A percentile compares a stretch with the other conserved stretches of the same genome.
Conservation (phyloP, 2,797 vertebrate species). For the Gymnothorax javanicus region DNA sequence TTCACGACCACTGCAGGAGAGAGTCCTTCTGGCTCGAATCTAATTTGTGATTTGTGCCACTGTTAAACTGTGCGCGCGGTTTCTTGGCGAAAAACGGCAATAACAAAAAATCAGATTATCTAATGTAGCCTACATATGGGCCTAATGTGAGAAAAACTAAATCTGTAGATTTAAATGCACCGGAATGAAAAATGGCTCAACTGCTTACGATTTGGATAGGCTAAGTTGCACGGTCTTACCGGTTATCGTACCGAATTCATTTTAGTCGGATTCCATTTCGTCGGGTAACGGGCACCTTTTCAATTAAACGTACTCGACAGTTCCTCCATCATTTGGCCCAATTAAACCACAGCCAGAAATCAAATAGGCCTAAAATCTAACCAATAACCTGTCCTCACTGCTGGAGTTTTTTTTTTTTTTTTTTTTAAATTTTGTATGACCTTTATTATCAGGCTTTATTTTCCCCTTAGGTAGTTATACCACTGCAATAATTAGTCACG, state of each 20-base stretch:
- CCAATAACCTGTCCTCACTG: background rate
- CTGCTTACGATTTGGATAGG: too few species aligned
- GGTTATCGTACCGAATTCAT: background rate
- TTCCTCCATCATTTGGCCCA: background rate
- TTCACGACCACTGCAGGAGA: slow-evolving; percentile 77
- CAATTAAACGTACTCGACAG: background rate
- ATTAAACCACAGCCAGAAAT: background rate
- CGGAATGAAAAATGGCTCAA: too few species aligned
- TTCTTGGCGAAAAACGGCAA: slow-evolving; percentile 61
- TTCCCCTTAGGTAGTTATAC: background rate
- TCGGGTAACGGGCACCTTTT: background rate
- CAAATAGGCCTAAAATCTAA: too few species aligned
- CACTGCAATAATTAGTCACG: background rate
- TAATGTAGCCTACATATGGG: slow-evolving; percentile 64
- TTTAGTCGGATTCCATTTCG: background rate
- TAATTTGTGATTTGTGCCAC: slow-evolving; percentile 67
- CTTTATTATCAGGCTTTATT: background rate
- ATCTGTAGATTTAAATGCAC: too few species aligned
- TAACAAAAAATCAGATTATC: slow-evolving; percentile 61
- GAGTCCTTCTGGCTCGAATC: slow-evolving; percentile 76
- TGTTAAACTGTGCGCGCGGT: slow-evolving; percentile 69
- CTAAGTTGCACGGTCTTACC: background rate
- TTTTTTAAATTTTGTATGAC: background rate
- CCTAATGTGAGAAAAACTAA: background rate
- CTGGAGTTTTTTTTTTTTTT: background rate